Conservation (phyloP, 2,888 invertebrate genomes). For the Asteroscopus sphinx region DNA sequence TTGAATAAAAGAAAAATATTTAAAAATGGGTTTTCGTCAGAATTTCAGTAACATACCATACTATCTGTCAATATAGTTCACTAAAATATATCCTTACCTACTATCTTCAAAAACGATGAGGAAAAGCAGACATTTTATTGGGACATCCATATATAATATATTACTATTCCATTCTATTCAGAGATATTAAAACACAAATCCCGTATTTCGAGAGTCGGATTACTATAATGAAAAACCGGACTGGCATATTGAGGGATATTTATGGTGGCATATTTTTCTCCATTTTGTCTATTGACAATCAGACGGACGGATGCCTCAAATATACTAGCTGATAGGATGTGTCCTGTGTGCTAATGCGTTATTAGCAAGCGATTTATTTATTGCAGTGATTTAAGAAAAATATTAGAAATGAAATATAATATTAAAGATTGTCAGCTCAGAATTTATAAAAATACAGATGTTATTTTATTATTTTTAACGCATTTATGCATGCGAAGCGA, state of each 20-base stretch:
- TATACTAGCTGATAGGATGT: slow-evolving; percentile 39
- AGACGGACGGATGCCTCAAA: slow-evolving; percentile 55
- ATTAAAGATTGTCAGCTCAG: no score
- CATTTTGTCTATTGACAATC: slow-evolving; percentile 53
- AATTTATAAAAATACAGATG: no score
- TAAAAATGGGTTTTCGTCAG: no score
- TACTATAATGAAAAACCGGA: slow-evolving; percentile 56
- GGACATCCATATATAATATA: slow-evolving; percentile 20
- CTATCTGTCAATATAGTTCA: slow-evolving; percentile 6
- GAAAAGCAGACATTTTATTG: slow-evolving; percentile 25
- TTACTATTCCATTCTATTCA: slow-evolving; percentile 25
- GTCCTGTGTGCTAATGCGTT: slow-evolving; percentile 30
- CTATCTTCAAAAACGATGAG: slow-evolving; percentile 12
- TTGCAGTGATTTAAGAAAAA: not conserved
- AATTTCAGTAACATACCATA: slow-evolving; percentile 10
- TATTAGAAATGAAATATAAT: no score
- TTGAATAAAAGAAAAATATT: no score
- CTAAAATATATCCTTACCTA: not conserved
- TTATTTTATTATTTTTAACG: no score
- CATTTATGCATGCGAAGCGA: no score
- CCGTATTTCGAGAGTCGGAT: slow-evolving; percentile 16
- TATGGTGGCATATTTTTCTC: slow-evolving; percentile 52
- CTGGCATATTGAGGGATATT: slow-evolving; percentile 50
- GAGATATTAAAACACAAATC: slow-evolving; percentile 50
- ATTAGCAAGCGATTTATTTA: slow-evolving; percentile 11